Percentiles rank a stretch among this genome's conserved stretches.
These are phyloP conservation scores for Pachycephala philippinensis DNA, from an alignment of 2,113 vertebrate species.

Conservation along the genomic window DNA sequence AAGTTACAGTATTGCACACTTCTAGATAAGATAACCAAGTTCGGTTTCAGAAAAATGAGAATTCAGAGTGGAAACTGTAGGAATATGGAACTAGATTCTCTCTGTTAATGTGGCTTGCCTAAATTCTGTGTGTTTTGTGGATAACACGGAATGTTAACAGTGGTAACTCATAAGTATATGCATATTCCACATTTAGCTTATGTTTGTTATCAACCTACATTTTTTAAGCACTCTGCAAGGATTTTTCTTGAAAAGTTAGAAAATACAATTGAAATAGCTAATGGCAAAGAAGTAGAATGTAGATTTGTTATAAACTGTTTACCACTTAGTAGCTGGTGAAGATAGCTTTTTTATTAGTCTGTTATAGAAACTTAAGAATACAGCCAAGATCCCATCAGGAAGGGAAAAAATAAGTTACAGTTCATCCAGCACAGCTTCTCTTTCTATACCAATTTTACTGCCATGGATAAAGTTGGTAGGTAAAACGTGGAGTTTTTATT, in stretches of 20 bases:
- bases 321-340: not conserved
- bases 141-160: not conserved
- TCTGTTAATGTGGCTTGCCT: not conserved
- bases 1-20: not conserved
- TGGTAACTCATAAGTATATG: not conserved
- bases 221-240: not conserved
- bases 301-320: not conserved
- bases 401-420: not conserved
- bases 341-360: not conserved
- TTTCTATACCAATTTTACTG: not conserved
- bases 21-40: not conserved
- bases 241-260: not conserved
- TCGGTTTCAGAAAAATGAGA: not conserved
- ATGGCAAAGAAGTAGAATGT: not conserved
- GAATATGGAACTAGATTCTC: not conserved
- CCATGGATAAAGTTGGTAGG: not conserved
- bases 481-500: not conserved
- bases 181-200: not conserved
- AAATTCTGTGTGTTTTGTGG: not conserved
- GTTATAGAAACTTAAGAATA: not conserved
- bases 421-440: not conserved
- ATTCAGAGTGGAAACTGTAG: not conserved
- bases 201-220: not conserved
- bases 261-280: not conserved
- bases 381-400: not conserved